These are phyloP conservation scores for Characodon lateralis DNA, from an alignment of 2,797 vertebrate species.

Conservation along the genomic window DNA sequence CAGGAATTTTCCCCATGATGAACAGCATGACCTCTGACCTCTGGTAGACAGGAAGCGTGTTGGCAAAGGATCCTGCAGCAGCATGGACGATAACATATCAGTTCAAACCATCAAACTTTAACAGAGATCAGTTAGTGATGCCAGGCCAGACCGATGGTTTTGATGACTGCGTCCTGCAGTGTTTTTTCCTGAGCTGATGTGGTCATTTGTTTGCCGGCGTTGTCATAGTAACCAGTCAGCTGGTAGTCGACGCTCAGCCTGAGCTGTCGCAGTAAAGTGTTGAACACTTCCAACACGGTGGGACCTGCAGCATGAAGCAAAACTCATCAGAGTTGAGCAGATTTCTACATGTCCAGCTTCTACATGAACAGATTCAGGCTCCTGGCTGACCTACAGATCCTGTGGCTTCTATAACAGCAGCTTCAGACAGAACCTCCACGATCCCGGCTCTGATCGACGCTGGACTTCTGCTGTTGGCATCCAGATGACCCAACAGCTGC, in stretches of 20 bases:
- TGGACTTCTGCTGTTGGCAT: slow-evolving; percentile 86
- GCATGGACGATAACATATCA: neutral
- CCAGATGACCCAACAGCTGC: slow-evolving; percentile 89
- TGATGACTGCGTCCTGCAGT: slow-evolving; percentile 90
- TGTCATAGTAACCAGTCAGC: slow-evolving; percentile 86
- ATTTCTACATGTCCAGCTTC: neutral
- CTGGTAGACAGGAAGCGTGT: slow-evolving; percentile 90
- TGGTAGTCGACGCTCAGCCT: slow-evolving; percentile 90
- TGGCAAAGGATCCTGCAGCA: slow-evolving; percentile 88
- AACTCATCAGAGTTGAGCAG: neutral
- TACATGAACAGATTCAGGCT: neutral
- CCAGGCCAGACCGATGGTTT: slow-evolving; percentile 81
- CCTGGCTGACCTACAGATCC: slow-evolving; percentile 86
- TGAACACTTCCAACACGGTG: slow-evolving; percentile 91
- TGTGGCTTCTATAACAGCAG: slow-evolving; percentile 86
- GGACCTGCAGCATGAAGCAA: slow-evolving; percentile 77
- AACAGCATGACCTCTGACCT: slow-evolving; percentile 95
- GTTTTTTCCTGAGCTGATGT: slow-evolving; percentile 85
- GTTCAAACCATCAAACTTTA: neutral
- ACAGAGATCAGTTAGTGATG: neutral
- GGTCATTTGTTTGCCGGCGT: slow-evolving; percentile 59
- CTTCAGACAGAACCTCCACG: slow-evolving; percentile 89
- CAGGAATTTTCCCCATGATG: slow-evolving; percentile 93
- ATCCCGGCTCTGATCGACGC: slow-evolving; percentile 88
- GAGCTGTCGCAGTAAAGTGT: slow-evolving; percentile 89